phyloP scores from a whole-genome alignment of 2,888 invertebrate species.

The Plagiodera versicolora region DNA sequence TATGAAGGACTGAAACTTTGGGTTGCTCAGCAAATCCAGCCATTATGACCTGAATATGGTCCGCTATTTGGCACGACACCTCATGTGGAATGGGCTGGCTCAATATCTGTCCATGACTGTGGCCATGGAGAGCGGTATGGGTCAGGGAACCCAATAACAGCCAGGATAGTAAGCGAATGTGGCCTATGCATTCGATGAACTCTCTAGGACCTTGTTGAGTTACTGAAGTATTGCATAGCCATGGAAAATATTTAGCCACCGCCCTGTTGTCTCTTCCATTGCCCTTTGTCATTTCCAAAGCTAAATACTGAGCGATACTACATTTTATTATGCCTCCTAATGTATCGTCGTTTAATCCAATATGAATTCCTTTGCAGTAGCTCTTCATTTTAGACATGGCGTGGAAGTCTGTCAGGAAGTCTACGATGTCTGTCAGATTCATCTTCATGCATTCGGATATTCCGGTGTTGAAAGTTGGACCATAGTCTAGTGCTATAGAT shows the following conservation, averaged over 20 bases:
- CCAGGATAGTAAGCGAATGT: slow-evolving; percentile 95
- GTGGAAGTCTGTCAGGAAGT: slow-evolving; percentile 94
- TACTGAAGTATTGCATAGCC: slow-evolving; percentile 82
- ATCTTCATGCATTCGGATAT: slow-evolving; percentile 93
- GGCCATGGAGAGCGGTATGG: slow-evolving; percentile 73
- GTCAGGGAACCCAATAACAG: slow-evolving; percentile 92
- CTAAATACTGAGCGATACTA: slow-evolving; percentile 89
- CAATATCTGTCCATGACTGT: slow-evolving; percentile 53
- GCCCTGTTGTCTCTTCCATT: slow-evolving; percentile 82
- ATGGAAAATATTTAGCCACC: slow-evolving; percentile 81
- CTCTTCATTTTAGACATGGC: slow-evolving; percentile 94
- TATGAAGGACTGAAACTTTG: slow-evolving; percentile 88
- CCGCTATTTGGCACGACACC: slow-evolving; percentile 94
- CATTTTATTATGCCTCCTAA: slow-evolving; percentile 96
- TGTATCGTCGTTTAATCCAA: slow-evolving; percentile 89
- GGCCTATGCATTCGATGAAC: slow-evolving; percentile 92
- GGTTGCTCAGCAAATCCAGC: slow-evolving; percentile 96
- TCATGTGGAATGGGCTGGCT: slow-evolving; percentile 93
- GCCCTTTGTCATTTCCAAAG: slow-evolving; percentile 90
- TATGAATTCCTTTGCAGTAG: slow-evolving; percentile 66
- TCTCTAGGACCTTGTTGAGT: slow-evolving; percentile 89
- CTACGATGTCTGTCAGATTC: slow-evolving; percentile 89
- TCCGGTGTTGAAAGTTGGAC: slow-evolving; percentile 72
- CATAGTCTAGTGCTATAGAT: slow-evolving; percentile 50
- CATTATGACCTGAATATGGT: slow-evolving; percentile 95